Evolutionary conservation across 2,888 invertebrate genomes (phyloP).

Genomic region (Hypercompe scribonia): DNA sequence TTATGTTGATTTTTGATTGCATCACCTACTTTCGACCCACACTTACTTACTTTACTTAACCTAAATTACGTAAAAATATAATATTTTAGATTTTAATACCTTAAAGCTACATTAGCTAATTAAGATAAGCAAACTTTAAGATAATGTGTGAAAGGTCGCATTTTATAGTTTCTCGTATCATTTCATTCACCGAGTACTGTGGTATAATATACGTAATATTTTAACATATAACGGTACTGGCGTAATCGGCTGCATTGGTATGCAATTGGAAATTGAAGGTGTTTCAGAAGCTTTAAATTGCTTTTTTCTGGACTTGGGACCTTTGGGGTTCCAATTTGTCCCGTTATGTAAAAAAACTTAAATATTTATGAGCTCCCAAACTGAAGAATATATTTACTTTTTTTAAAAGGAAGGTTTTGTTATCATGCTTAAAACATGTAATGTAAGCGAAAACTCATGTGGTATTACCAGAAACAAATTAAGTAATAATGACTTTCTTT

Average conservation of each 20-base stretch:
- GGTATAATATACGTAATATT: neutral
- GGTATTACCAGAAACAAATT: neutral
- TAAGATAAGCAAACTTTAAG: neutral
- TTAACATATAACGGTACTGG: neutral
- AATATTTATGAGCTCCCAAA: neutral
- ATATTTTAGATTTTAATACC: neutral
- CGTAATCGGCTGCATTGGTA: neutral
- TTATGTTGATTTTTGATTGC: constrained; percentile 27
- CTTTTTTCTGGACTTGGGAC: neutral
- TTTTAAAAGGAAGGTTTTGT: neutral
- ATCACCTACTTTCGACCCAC: constrained; percentile 19
- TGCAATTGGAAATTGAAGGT: neutral
- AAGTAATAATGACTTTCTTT: neutral
- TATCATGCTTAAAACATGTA: neutral
- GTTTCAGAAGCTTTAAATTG: neutral
- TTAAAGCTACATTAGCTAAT: neutral
- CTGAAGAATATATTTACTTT: neutral
- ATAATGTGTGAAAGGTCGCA: neutral
- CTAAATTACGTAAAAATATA: neutral
- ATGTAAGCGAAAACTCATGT: neutral
- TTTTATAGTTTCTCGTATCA: neutral
- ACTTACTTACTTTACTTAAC: constrained; percentile 6
- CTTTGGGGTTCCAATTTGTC: neutral
- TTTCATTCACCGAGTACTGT: neutral
- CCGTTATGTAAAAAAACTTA: neutral